Base-by-base conservation (phyloP, 1,140 invertebrate species). In the Centruroides vittatus region DNA sequence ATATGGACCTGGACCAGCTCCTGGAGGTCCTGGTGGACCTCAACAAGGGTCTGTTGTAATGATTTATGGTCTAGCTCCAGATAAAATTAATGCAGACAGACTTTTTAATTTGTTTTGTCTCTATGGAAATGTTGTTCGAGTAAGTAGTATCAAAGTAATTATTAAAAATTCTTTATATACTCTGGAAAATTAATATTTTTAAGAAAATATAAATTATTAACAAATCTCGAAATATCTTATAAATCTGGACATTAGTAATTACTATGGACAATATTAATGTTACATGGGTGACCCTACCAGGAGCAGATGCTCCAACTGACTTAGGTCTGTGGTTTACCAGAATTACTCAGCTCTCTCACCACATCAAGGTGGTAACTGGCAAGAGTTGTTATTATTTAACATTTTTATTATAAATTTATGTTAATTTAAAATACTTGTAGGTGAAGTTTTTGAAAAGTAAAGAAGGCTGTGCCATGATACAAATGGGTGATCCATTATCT, bases 41-140 rank as follows among this genome's bases (percentile, higher is more conserved):
- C 63, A 72, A 62, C 68, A 65, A 63, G 88, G 90, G 23, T 84
- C 87, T 54, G 93, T 98, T 53, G 85, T 98, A 78, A 98, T 99
- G 94, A 91, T 98, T 41, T 98, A 99, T 77, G 94, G 94, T 35
- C 78, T 99, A 13, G 89, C 93, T 71, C 83, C 85, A 54, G 83
- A 90, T 65, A 91, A 91, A 72, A 89, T 94, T 72, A 98, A 98
- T 76, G 88, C 90, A 64, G 93, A 98, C 74, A 85, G 87, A 71
- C 80, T 99, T n/a, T 99, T 99, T 82, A 99, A 98, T 78, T 79
- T 99, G 59, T 93, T 98, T 76, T 99, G 95, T 77, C 81, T 98
- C 48, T 99, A 98, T 76, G 96, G 96, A 63, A 99, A 99, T 74
- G 93, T 98, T 65, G 85, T 93, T 57, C 85, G 92, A 82, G 93